Evolutionary conservation across 2,888 invertebrate species (phyloP).

Genomic region (Gortyna flavago): DNA sequence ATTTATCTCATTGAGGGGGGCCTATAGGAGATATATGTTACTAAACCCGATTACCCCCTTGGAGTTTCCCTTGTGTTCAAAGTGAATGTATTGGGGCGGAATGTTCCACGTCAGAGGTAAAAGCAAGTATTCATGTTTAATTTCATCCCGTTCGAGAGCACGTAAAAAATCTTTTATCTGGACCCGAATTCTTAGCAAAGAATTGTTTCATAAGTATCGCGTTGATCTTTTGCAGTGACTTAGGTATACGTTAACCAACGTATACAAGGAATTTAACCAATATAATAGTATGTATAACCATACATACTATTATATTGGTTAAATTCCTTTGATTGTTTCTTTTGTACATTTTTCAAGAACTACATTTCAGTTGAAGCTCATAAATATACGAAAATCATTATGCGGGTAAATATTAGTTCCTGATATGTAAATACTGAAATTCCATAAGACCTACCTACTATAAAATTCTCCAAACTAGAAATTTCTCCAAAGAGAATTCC

Average conservation of each 20-base stretch:
- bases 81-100: conserved; percentile 87
- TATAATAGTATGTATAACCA: too few species aligned
- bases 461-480: not conserved
- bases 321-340: conserved; percentile 2
- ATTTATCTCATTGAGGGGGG: conserved; percentile 78
- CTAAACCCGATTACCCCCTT: conserved; percentile 83
- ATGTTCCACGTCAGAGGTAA: conserved; percentile 88
- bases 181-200: conserved; percentile 81
- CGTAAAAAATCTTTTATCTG: conserved; percentile 84
- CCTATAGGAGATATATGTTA: conserved; percentile 77
- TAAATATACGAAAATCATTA: not conserved
- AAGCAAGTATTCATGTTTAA: conserved; percentile 89
- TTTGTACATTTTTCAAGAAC: too few species aligned
- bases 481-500: not conserved
- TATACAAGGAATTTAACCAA: too few species aligned
- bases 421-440: not conserved
- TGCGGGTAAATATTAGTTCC: not conserved
- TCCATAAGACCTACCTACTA: not conserved
- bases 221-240: conserved; percentile 38
- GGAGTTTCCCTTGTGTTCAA: conserved; percentile 86
- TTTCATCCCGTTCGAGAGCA: conserved; percentile 83
- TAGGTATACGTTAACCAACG: conserved; percentile 8
- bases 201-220: conserved; percentile 63
- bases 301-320: not conserved
- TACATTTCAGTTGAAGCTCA: not conserved